Evolutionary conservation across 2,888 invertebrate species (phyloP).

Genomic region (Stratiomys singularior): DNA sequence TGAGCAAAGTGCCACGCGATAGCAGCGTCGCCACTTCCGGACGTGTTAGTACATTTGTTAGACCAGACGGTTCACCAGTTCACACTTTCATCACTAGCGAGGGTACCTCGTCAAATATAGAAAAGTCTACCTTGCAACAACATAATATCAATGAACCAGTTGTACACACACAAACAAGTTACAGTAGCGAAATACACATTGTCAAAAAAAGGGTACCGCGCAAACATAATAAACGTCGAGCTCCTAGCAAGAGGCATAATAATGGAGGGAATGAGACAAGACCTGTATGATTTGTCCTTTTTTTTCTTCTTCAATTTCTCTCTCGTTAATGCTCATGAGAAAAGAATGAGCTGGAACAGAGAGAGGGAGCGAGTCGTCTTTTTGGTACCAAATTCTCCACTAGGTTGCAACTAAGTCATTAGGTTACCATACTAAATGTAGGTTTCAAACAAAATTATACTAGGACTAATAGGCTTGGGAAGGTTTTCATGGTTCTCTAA

Average conservation of each 20-base stretch:
- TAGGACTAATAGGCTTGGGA: background rate
- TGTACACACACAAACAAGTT: slow-evolving; percentile 59
- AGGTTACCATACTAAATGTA: slow-evolving; percentile 22
- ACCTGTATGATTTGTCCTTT: background rate
- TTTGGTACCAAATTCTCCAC: slow-evolving; percentile 31
- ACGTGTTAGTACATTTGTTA: slow-evolving; percentile 57
- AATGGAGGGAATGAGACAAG: background rate
- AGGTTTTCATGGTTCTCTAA: background rate
- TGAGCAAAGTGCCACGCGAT: slow-evolving; percentile 61
- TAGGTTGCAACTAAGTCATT: slow-evolving; percentile 37
- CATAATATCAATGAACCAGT: slow-evolving; percentile 51
- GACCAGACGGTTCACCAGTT: slow-evolving; percentile 37
- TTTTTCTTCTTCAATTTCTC: background rate
- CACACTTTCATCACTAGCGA: slow-evolving; percentile 38
- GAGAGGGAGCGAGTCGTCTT: background rate
- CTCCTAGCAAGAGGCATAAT: slow-evolving; percentile 14
- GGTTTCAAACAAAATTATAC: background rate
- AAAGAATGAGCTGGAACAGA: background rate
- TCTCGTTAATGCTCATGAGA: background rate
- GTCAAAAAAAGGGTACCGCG: slow-evolving; percentile 53
- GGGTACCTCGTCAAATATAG: slow-evolving; percentile 10
- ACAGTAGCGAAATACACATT: slow-evolving; percentile 61
- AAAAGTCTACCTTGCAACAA: background rate
- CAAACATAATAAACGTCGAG: slow-evolving; percentile 31
- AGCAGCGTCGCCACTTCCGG: slow-evolving; percentile 59